These are phyloP conservation scores for Hirundichthys speculiger DNA, from an alignment of 2,113 vertebrate species.

Conservation along the genomic window DNA sequence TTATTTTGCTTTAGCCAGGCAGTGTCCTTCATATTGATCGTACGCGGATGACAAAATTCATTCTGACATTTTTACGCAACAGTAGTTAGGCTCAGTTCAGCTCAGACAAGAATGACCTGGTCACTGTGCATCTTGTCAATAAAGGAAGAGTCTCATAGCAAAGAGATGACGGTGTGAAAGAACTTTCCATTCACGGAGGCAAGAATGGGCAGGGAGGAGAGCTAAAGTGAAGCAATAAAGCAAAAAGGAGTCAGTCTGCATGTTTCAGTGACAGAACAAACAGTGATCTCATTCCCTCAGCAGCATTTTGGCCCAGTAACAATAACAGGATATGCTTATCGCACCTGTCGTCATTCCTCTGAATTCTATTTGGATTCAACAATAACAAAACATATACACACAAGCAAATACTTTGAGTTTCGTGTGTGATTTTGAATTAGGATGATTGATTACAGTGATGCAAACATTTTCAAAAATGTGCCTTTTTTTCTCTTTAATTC, in stretches of 20 bases:
- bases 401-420: conserved; percentile 1
- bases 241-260: conserved; percentile 27
- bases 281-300: conserved; percentile 54
- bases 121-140: conserved; percentile 42
- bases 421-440: conserved; percentile 11
- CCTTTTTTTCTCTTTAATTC: neutral
- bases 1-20: no score
- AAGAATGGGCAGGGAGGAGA: conserved; percentile 3
- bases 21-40: neutral
- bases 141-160: conserved; percentile 1
- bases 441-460: conserved; percentile 7
- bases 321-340: conserved; percentile 57
- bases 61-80: conserved; percentile 7
- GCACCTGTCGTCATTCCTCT: conserved; percentile 40
- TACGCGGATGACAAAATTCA: conserved; percentile 1
- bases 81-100: conserved; percentile 15
- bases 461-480: neutral
- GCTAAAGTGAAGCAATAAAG: conserved; percentile 36
- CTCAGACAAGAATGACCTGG: conserved; percentile 26
- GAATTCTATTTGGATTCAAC: conserved; percentile 37
- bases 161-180: conserved; percentile 1
- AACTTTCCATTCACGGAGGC: conserved; percentile 8
- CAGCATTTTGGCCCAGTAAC: conserved; percentile 38
- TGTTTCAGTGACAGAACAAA: conserved; percentile 45
- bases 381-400: conserved; percentile 34